These are phyloP conservation scores for Helicoverpa zea DNA, from an alignment of 1,140 invertebrate species.

Conservation along the genomic window DNA sequence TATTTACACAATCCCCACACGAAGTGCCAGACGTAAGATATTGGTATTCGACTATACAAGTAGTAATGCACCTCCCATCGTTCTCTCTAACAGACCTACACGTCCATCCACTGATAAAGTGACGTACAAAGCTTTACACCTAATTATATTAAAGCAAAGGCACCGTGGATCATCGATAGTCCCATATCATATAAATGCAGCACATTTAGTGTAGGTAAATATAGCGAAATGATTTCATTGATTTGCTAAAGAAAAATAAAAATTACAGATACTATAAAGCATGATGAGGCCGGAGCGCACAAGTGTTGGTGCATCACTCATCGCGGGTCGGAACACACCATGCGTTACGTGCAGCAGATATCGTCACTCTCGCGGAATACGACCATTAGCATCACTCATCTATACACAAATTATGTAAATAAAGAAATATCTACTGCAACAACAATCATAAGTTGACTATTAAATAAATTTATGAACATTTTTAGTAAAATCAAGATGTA, in stretches of 20 bases:
- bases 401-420: conserved; percentile 4
- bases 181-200: conserved; percentile 39
- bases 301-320: background rate
- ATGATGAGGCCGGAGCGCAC: background rate
- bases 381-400: background rate
- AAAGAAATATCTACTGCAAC: conserved; percentile 6
- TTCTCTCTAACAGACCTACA: background rate
- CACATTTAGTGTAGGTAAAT: conserved; percentile 18
- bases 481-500: conserved; percentile 55
- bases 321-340: too few species aligned
- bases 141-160: conserved; percentile 43
- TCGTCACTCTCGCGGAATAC: background rate
- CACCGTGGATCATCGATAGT: conserved; percentile 27
- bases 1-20: conserved; percentile 71
- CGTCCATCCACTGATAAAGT: background rate
- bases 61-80: background rate
- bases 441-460: conserved; percentile 48
- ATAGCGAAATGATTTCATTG: background rate
- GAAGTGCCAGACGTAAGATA: background rate
- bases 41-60: conserved; percentile 6
- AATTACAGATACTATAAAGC: background rate
- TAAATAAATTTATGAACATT: conserved; percentile 56
- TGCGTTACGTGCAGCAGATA: too few species aligned
- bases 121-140: conserved; percentile 17
- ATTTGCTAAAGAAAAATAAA: background rate